Base-by-base conservation (phyloP, 2,888 invertebrate species). In the Machimus atricapillus region DNA sequence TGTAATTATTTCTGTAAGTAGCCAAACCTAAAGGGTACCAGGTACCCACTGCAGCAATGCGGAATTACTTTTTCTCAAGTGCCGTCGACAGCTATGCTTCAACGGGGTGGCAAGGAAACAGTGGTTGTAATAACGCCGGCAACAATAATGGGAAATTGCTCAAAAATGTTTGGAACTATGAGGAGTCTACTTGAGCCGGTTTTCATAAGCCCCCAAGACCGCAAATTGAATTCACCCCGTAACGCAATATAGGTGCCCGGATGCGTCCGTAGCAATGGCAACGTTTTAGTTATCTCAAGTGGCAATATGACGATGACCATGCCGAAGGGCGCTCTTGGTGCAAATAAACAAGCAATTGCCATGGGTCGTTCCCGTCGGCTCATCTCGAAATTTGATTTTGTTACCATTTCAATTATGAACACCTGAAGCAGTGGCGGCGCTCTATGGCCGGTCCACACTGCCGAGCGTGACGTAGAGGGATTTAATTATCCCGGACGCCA, bases 221-320 rank as follows among this genome's bases (percentile, higher is more conserved):
- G 40, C 66, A 66, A 83, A 83, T 66, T 83, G 19, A 37, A 66
- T 83, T 23, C 40, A 6, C 27, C 40, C 81, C 27, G 23, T 46
- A 56, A 81, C 12, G 56, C 34, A 58, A 6, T 3, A 23, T 3
- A 23, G 58, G 3, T 81, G 16, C 56, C 23, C 34, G 19, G 23
- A 23, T 66, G 40, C 56, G 31, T 23, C 37, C 40, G 82, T 66
- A 37, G 19, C 82, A 8, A 40, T 83, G 37, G 66, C 23, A 66
- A 66, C 82, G 31, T 58, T 83, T 83, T 40, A 23, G 82, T 56
- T 83, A 83, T 23, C 82, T 40, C 66, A 83, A 83, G 82, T 83
- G 82, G 82, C 34, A 58, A 82, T 82, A 82, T 82, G 34, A 7
- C 34, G 34, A 34, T 34, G 58, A 56, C 56, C 27, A 58, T 34